Base-by-base conservation (phyloP, 2,113 vertebrate genomes). In the Bettongia penicillata region DNA sequence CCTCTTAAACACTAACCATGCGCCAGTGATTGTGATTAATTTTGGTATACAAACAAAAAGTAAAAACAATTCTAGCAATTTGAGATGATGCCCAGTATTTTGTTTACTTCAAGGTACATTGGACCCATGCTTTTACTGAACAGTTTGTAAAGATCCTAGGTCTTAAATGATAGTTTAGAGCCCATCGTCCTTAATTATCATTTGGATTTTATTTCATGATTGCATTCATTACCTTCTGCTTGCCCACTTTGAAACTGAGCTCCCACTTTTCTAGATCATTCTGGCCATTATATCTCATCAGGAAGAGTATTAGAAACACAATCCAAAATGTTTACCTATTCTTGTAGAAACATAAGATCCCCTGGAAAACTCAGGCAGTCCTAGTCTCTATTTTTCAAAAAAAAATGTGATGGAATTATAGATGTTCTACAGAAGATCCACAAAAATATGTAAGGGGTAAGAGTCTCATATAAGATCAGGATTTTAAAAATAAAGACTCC, bases 401-500 rank as follows among this genome's bases (percentile, higher is more conserved):
- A 90, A 90, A 50, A 47, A 90, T 28, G 11, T 53, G 91, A 89
- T 50, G 25, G 48, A 95, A 31, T 53, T 93, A 23, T 51, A 94
- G 53, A 93, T 52, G 93, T 90, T 92, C 93, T 51, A 91, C 92
- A 96, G 48, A 77, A 52, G 91, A 89, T 68, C 53, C 50, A 25
- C 12, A 43, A n/a, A 57, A 55, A 91, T 11, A 90, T 61, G 51
- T 55, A 91, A 11, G 48, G 26, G 51, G 37, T 47, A 92, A 91
- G 26, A 68, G 61, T 68, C 0, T 68, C 61, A 19, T 68, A 19
- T 77, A 77, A 77, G 12, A 77, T n/a, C 31, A n/a, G 3, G 37
- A 77, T 77, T 77, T 77, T 77, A 7, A 93, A 91, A 91, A 51
- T 93, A n/a, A n/a, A 48, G 95, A 89, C 91, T 93, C 53, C 28